phyloP scores from a whole-genome alignment of 2,113 vertebrate genomes.

The Phalacrocorax brasilianus region DNA sequence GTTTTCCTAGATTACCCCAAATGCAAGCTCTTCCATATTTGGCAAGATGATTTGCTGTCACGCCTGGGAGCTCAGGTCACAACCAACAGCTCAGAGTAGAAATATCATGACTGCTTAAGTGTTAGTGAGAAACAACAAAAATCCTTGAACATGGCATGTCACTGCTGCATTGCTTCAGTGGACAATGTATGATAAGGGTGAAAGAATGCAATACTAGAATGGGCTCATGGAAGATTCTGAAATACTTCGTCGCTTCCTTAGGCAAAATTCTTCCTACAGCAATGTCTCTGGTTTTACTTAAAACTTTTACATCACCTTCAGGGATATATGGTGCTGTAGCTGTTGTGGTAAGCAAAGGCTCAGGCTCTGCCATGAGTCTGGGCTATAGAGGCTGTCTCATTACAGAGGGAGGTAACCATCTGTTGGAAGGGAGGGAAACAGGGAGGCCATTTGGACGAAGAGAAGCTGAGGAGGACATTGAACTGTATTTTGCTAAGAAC shows the following conservation, averaged over 20 bases:
- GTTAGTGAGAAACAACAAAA: not conserved
- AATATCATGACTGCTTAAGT: not conserved
- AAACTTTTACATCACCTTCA: not conserved
- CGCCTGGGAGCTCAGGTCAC: not conserved
- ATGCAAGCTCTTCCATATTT: not conserved
- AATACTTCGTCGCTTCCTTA: not conserved
- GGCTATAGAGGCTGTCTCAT: not conserved
- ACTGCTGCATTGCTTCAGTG: not conserved
- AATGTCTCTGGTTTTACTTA: not conserved
- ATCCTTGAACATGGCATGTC: too few species aligned
- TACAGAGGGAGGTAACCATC: not conserved
- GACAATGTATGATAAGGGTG: too few species aligned
- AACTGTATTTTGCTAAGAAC: not conserved
- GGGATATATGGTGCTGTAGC: not conserved
- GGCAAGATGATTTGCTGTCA: not conserved
- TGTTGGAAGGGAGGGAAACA: not conserved
- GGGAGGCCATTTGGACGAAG: too few species aligned
- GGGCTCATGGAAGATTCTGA: not conserved
- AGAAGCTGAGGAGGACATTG: not conserved
- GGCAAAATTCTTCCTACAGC: not conserved
- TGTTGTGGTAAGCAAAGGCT: not conserved
- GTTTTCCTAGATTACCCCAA: not conserved
- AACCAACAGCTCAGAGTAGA: not conserved
- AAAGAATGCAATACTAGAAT: not conserved
- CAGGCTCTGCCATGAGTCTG: not conserved